These are phyloP conservation scores for Hyposmocoma kahamanoa DNA, from an alignment of 1,140 invertebrate species.

Conservation along the genomic window DNA sequence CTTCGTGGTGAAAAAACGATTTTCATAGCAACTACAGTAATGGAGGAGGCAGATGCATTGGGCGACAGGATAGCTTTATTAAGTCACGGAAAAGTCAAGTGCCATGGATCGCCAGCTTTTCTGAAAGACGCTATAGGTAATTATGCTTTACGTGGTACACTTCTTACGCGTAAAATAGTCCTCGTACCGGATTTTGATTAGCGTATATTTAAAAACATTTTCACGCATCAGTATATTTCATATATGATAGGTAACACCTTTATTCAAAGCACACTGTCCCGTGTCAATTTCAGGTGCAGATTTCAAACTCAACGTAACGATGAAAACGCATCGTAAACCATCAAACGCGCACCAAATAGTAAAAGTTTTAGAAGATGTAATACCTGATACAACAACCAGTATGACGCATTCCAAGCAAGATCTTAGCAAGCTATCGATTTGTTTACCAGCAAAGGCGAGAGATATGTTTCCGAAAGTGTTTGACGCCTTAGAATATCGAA, in stretches of 20 bases:
- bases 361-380: background rate
- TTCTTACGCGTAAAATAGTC: no score
- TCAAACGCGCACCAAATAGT: background rate
- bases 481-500: background rate
- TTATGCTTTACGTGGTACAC: background rate
- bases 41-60: constrained; percentile 96
- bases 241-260: no score
- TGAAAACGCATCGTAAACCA: no score
- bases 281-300: background rate
- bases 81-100: constrained; percentile 83
- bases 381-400: background rate
- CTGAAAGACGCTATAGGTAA: constrained; percentile 46
- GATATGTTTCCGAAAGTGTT: constrained; percentile 1
- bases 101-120: constrained; percentile 62
- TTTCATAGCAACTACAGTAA: constrained; percentile 93
- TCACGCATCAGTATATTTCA: no score
- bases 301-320: no score
- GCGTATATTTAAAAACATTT: no score
- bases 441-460: background rate
- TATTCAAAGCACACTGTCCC: background rate
- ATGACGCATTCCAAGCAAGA: background rate
- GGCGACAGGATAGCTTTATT: constrained; percentile 92
- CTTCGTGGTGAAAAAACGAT: constrained; percentile 81
- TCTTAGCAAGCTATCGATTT: background rate
- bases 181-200: no score